Conservation (phyloP, 2,888 invertebrate species). For the Eupeodes latifasciatus region DNA sequence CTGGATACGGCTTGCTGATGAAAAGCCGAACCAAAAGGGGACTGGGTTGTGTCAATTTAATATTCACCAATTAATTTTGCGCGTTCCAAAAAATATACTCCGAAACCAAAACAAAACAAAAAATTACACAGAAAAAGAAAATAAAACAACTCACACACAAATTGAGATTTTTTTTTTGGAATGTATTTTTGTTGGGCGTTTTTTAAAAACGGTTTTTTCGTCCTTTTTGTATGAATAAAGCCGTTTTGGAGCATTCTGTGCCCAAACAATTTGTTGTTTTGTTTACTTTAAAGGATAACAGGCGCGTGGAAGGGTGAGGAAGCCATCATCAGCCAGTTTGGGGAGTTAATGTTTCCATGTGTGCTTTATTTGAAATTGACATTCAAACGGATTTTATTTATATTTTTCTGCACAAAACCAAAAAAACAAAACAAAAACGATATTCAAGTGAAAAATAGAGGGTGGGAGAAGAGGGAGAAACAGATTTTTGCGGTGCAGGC, state of each 20-base stretch:
- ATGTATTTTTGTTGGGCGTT: conserved; percentile 30
- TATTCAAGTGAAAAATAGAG: too few relatives aligned
- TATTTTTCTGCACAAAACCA: background rate
- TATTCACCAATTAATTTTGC: conserved; percentile 76
- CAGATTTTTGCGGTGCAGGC: conserved; percentile 45
- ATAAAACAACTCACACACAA: conserved; percentile 48
- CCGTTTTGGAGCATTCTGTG: conserved; percentile 22
- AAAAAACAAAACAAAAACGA: background rate
- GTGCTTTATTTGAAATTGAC: conserved; percentile 69
- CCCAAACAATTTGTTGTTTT: conserved; percentile 73
- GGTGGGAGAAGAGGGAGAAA: conserved; percentile 4
- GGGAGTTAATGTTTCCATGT: conserved; percentile 36
- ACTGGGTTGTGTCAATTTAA: conserved; percentile 74
- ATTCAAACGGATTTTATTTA: conserved; percentile 61
- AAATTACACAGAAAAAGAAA: background rate
- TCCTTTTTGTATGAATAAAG: background rate
- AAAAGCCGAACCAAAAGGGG: conserved; percentile 22
- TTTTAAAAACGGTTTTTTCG: background rate
- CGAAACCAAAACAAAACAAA: background rate
- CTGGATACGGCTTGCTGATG: background rate
- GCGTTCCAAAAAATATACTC: conserved; percentile 29
- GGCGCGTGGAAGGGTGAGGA: background rate
- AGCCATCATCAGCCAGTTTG: background rate
- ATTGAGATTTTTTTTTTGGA: conserved; percentile 55
- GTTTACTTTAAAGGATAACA: conserved; percentile 49